These are phyloP conservation scores for Diuraphis noxia DNA, from an alignment of 1,140 invertebrate species.

Conservation along the genomic window DNA sequence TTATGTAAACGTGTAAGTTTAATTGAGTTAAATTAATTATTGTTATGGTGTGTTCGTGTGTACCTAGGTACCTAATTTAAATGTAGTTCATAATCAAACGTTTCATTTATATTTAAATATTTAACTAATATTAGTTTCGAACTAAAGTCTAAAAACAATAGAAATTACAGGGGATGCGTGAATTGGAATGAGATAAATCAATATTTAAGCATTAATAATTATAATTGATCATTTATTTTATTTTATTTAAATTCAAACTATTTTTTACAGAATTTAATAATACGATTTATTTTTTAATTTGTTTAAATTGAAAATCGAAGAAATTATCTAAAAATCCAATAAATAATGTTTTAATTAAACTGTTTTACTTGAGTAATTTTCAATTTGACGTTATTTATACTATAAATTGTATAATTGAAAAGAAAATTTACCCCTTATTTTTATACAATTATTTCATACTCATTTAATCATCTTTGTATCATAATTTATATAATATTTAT, in stretches of 20 bases:
- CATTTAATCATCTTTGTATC: background rate
- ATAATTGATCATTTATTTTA: background rate
- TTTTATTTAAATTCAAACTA: background rate
- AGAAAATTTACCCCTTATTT: background rate
- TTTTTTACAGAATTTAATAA: background rate
- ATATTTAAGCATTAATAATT: background rate
- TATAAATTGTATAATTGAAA: background rate
- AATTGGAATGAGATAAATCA: background rate
- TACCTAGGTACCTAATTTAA: background rate
- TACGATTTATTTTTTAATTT: background rate
- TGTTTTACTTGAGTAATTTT: background rate
- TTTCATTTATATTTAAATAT: background rate
- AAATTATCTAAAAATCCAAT: background rate
- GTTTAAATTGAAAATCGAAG: background rate
- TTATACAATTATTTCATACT: background rate
- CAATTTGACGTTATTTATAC: background rate
- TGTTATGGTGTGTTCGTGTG: background rate
- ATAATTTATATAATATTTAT: background rate
- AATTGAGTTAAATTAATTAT: background rate
- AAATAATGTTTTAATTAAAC: background rate
- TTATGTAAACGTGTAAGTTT: background rate
- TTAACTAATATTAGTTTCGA: background rate
- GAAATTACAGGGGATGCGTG: background rate
- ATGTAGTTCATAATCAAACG: background rate
- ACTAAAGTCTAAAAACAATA: background rate